Base-by-base conservation (phyloP, 2,888 invertebrate species). In the Hydriomena furcata region DNA sequence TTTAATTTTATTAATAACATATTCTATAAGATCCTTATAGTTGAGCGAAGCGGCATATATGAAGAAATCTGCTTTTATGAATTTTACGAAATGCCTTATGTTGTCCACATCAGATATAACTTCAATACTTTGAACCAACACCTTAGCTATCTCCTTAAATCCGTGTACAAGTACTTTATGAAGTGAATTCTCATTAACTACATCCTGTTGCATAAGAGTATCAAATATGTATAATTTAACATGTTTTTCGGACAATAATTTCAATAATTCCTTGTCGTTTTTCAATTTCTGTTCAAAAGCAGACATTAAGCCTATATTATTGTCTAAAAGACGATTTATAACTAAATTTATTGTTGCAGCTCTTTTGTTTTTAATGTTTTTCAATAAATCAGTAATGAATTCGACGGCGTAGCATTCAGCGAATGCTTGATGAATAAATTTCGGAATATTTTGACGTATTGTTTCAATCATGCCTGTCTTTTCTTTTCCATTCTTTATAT, bases 341-440 rank as follows among this genome's bases (percentile, higher is more conserved):
- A 31, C 0, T 5, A 31, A 31, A 31, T 31, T n/a, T 1, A 4
- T n/a, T 7, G 13, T 13, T 13, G 13, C n/a, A 17, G 7, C 12
- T 7, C 6, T 12, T 31, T 17, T 7, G 6, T 7, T 3, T 3
- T 7, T 7, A n/a, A 13, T 13, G 17, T 13, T 31, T 31, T 31
- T 31, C n/a, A 31, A 13, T 12, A 31, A 17, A 31, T 31, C 31
- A 31, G 31, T 13, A 13, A 31, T 10, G n/a, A 13, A 31, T 17
- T 31, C 31, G 2, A 31, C 31, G n/a, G 31, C 31, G 13, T 31
- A 31, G 5, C 31, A 31, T 13, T 31, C 31, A 31, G 31, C 31
- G 1, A 31, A 13, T n/a, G 31, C 13, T 31, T 31, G 31, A 13
- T 31, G n/a, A 5, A 31, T 13, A 13, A 31, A 31, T 17, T 13